These are phyloP conservation scores for Macrotrachela quadricornifera DNA, from an alignment of 1,140 invertebrate genomes.

Conservation along the genomic window DNA sequence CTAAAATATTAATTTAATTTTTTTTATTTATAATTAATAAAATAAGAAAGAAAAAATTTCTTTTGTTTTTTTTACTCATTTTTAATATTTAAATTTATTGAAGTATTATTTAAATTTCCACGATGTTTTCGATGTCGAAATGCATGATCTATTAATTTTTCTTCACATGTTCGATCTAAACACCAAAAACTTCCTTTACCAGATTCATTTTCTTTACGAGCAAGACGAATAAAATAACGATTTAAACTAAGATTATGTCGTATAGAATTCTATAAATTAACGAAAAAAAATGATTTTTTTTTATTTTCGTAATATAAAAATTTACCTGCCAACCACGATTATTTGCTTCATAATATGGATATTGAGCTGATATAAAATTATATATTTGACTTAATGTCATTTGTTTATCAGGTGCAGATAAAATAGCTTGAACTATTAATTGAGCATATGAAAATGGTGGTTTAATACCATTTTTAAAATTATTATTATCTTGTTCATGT, in stretches of 20 bases:
- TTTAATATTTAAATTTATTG: too few relatives aligned
- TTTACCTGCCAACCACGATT: conserved; percentile 85
- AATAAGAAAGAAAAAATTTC: too few relatives aligned
- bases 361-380: conserved; percentile 93
- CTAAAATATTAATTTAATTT: too few relatives aligned
- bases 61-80: too few relatives aligned
- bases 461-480: conserved; percentile 35
- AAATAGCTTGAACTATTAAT: conserved; percentile 88
- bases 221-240: conserved; percentile 87
- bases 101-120: too few relatives aligned
- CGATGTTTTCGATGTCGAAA: too few relatives aligned
- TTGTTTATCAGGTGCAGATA: conserved; percentile 76
- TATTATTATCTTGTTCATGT: too few relatives aligned
- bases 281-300: neutral
- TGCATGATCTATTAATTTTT: too few relatives aligned
- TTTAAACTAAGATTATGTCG: conserved; percentile 91
- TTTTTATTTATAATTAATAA: too few relatives aligned
- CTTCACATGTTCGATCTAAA: conserved; percentile 78
- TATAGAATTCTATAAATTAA: conserved; percentile 61
- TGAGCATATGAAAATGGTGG: conserved; percentile 95
- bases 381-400: conserved; percentile 93
- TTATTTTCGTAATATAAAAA: neutral
- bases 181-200: conserved; percentile 87
- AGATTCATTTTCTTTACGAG: conserved; percentile 84
- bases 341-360: conserved; percentile 87